Evolutionary conservation across 2,113 vertebrate genomes (phyloP), one percentile per base, ranked within the genome.

Genomic region (Aplodontia rufa): DNA sequence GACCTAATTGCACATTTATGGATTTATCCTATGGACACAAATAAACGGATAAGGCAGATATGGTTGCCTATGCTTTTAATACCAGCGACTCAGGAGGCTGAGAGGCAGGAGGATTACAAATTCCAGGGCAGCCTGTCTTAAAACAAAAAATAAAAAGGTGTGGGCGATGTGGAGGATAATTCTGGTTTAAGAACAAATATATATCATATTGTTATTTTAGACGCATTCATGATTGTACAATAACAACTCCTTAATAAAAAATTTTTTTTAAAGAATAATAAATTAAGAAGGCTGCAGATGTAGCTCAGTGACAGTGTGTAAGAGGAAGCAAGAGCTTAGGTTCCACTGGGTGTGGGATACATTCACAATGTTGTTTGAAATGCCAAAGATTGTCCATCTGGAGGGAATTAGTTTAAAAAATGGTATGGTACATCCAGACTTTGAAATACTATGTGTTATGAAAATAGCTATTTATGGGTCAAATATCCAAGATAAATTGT

Each of bases 401-500:
- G 26, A 51, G 68, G 14, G 32, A 90, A 32, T 64, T 42, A 49
- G 37, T 62, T 62, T 64, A 47, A n/a, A 62, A 66, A 71, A 79
- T 8, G 10, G 24, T 10, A 35, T 1, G 37, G 22, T 19, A 2
- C n/a, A 4, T 14, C 6, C 2, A 8, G 19, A 22, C 47, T n/a
- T 40, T 8, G 45, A 64, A 49, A 37, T n/a, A 30, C 49, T 30
- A 0, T 10, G 51, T 40, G 42, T n/a, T 26, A 37, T 80, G 42
- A 53, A 55, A 47, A 42, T 55, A 32, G 55, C 30, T 37, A 49
- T 74, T 17, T 30, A n/a, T 20, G n/a, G 37, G 42, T 82, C 26
- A n/a, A 12, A 14, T 55, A 80, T 60, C 86, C 68, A 79, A 64
- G 22, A 8, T 32, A 6, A 3, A 45, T 35, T 49, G 49, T 58